Base-by-base conservation (phyloP, 2,113 vertebrate genomes). In the Perca schrenkii region DNA sequence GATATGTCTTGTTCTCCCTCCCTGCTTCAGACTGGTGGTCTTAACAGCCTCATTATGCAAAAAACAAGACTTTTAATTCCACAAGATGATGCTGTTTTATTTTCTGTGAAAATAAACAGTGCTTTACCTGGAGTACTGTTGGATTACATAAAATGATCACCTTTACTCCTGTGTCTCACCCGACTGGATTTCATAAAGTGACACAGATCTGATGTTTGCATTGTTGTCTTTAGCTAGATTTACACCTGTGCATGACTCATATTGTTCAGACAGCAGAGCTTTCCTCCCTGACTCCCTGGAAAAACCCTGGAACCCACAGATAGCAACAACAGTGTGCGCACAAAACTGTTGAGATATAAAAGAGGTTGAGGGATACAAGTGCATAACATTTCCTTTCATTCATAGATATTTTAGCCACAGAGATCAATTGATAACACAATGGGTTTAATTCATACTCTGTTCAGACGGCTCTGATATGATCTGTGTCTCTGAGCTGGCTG, bases 141-240 rank as follows among this genome's bases (percentile, higher is more conserved):
- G 2, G 22, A 3, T 72, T 52, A 40, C 40, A 40, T 40, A 19
- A 82, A 67, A 46, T 0, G 6, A n/a, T 54, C 40, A 8, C 40
- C 46, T 77, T 36, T 21, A 17, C 54, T 57, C 52, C 3, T 11
- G 34, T 53, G 17, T 75, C 61, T 65, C 58, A 25, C 15, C 46
- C 31, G 22, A 56, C 68, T 74, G 50, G 56, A 72, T 67, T 22
- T n/a, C 36, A 22, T 43, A 49, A 53, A 52, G 31, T 82, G 70
- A 69, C 61, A 74, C 61, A 60, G 69, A 77, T 66, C 40, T 31
- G 2, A 70, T 76, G 28, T 54, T 72, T 80, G 56, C 72, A 65
- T 63, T 79, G 62, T 86, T 61, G 21, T 68, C 58, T 66, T 74
- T 19, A 77, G 71, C 15, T 70, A 50, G 54, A 86, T 76, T 82